phyloP scores from a whole-genome alignment of 2,888 invertebrate genomes.

The Piscicola geometra region DNA sequence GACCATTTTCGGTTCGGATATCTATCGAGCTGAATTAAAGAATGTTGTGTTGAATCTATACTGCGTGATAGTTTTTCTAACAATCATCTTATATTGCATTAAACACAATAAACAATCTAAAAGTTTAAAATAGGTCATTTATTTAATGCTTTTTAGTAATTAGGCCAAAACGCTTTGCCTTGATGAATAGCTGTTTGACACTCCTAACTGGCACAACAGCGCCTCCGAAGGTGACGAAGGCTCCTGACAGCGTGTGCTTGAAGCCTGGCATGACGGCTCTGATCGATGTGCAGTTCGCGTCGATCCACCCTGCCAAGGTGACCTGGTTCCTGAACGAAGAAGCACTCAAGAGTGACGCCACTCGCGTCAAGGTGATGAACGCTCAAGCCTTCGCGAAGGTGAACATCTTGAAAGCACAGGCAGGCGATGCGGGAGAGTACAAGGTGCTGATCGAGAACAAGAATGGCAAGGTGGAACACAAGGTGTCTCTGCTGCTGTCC shows the following conservation, averaged over 20 bases:
- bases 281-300: slow-evolving; percentile 44
- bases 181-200: too few species aligned
- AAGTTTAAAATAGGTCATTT: too few species aligned
- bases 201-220: too few species aligned
- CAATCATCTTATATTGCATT: too few species aligned
- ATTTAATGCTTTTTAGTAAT: too few species aligned
- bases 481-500: slow-evolving; percentile 50
- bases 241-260: slow-evolving; percentile 41
- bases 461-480: slow-evolving; percentile 41
- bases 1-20: too few species aligned
- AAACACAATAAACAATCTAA: too few species aligned
- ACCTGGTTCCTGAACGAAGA: slow-evolving; percentile 44
- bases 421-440: slow-evolving; percentile 44
- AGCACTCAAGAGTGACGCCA: slow-evolving; percentile 35
- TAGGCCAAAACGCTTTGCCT: too few species aligned
- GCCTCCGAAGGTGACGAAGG: slow-evolving; percentile 41
- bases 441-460: slow-evolving; percentile 44
- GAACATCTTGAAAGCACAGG: slow-evolving; percentile 42
- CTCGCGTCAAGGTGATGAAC: slow-evolving; percentile 41
- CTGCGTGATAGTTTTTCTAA: too few species aligned
- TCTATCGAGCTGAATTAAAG: too few species aligned
- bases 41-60: too few species aligned
- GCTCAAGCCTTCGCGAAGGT: slow-evolving; percentile 45
- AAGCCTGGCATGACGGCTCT: slow-evolving; percentile 43
- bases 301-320: slow-evolving; percentile 45